Evolutionary conservation across 2,888 invertebrate genomes (phyloP), one percentile per base, ranked within the genome.

Genomic region (Spicauda simplicius): DNA sequence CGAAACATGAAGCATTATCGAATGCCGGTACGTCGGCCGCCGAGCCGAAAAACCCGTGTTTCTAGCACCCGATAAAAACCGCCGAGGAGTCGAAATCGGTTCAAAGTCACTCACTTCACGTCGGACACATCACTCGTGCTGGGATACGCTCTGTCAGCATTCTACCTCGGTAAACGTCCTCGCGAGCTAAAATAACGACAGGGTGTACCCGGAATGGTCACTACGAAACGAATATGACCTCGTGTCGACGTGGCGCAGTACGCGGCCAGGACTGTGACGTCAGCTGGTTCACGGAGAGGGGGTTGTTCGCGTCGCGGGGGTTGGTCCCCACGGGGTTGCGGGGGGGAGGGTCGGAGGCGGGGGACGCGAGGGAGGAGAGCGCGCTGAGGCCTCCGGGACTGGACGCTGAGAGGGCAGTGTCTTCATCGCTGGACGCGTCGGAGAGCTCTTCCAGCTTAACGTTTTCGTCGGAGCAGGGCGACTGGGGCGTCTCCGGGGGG

Each of bases 231-330:
- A 93, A 93, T 74, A 93, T 93, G 75, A 91, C 93, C 77, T 93
- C 92, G 79, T 92, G 92, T 56, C 90, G 77, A 25, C 90, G 64
- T 70, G 87, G 85, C 11, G 91, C 84, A 53, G 91, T 82, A 10
- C 93, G 81, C 0, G 92, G 91, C 93, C 93, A 91, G 48, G 85
- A 83, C 75, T 96, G 96, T 76, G 97, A 97, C 70, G 97, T 97
- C 76, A 98, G 93, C 90, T 98, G 97, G 80, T 97, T 97, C 69
- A 98, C 97, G 87, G 97, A 97, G 54, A 98, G 94, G 68, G 98
- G 98, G 94, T 98, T 98, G 93, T 98, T 98, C 74, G 97, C 96
- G 92, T 98, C 98, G 77, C 97, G 96, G 53, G 98, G 98, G 91
- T 98, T 98, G 57, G 97, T 97, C 70, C 98, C 98, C 68, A 98